phyloP scores from a whole-genome alignment of 1,140 invertebrate genomes.

The Bombus difficillimus region DNA sequence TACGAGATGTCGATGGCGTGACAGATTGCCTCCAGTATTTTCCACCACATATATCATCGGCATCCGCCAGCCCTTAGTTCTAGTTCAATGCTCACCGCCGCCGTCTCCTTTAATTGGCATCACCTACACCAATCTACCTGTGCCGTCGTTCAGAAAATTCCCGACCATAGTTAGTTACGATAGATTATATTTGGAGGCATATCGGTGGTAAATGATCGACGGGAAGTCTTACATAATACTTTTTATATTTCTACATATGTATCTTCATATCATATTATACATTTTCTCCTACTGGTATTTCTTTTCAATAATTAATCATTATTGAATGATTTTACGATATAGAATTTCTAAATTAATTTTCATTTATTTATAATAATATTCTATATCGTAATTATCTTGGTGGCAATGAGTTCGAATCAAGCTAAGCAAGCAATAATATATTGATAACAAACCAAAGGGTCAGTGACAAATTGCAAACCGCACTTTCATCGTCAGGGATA shows the following conservation, averaged over 20 bases:
- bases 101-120: slow-evolving; percentile 79
- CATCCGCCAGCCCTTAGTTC: slow-evolving; percentile 76
- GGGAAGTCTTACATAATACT: background rate
- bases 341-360: background rate
- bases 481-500: slow-evolving; percentile 70
- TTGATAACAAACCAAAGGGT: slow-evolving; percentile 66
- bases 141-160: slow-evolving; percentile 47
- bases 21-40: slow-evolving; percentile 82
- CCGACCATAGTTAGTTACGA: slow-evolving; percentile 32
- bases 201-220: slow-evolving; percentile 21
- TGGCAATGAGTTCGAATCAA: slow-evolving; percentile 39
- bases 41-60: slow-evolving; percentile 82
- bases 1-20: slow-evolving; percentile 79
- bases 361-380: background rate
- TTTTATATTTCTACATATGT: background rate
- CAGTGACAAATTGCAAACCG: slow-evolving; percentile 70
- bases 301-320: background rate
- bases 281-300: background rate
- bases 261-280: background rate
- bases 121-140: slow-evolving; percentile 54
- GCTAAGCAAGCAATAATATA: slow-evolving; percentile 56
- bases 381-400: background rate
- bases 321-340: background rate
- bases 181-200: slow-evolving; percentile 30
- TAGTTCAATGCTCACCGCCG: slow-evolving; percentile 73